Percentiles rank a stretch among this genome's conserved stretches.
Conservation (phyloP, 2,113 vertebrate genomes). For the Proterorhinus semilunaris region DNA sequence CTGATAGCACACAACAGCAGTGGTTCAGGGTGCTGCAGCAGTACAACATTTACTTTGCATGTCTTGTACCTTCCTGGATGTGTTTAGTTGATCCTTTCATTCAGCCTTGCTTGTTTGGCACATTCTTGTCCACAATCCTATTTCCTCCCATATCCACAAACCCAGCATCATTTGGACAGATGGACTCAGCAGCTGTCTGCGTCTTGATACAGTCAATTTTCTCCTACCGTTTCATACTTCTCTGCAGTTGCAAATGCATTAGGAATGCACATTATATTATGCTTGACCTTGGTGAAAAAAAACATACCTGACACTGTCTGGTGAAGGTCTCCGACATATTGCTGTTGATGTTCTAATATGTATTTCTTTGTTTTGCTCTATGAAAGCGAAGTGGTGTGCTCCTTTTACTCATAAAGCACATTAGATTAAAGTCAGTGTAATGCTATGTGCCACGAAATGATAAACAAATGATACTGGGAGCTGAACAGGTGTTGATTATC, state of each 20-base stretch:
- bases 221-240: constrained; percentile 29
- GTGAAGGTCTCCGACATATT: too few species aligned
- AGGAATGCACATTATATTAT: neutral
- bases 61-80: too few species aligned
- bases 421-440: neutral
- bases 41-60: too few species aligned
- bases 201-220: constrained; percentile 32
- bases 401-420: too few species aligned
- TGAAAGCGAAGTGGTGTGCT: too few species aligned
- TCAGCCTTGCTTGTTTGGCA: constrained; percentile 9
- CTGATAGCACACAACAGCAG: too few species aligned
- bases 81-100: constrained; percentile 11
- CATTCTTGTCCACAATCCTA: constrained; percentile 20
- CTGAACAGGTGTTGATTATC: neutral
- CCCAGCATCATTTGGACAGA: constrained; percentile 44
- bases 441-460: neutral
- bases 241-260: constrained; percentile 9
- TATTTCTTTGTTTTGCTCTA: too few species aligned
- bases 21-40: too few species aligned
- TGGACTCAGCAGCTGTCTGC: constrained; percentile 41
- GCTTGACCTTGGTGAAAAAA: constrained; percentile 18
- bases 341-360: too few species aligned
- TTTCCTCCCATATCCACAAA: constrained; percentile 25
- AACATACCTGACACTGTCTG: neutral
- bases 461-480: neutral